Evolutionary conservation across 2,888 invertebrate species (phyloP).

Genomic region (Harpalus rufipes): DNA sequence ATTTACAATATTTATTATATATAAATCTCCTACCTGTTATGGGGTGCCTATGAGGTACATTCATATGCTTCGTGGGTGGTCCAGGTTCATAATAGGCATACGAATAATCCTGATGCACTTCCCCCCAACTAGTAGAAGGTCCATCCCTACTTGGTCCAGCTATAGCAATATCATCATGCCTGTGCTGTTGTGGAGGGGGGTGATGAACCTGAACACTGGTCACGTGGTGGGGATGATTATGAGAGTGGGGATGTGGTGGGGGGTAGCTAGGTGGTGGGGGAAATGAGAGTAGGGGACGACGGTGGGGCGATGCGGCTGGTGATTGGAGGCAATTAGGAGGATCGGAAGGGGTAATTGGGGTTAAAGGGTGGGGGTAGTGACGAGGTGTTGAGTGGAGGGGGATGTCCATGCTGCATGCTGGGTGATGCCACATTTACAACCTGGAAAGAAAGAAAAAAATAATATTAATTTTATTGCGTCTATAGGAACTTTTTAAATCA

Average conservation of each 20-base stretch:
- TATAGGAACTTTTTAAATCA: too few relatives aligned
- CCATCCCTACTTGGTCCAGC: conserved; percentile 76
- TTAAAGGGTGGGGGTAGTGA: conserved; percentile 16
- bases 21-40: conserved; percentile 69
- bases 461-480: too few relatives aligned
- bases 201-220: conserved; percentile 44
- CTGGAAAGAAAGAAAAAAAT: too few relatives aligned
- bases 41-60: conserved; percentile 80
- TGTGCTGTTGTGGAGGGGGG: conserved; percentile 70
- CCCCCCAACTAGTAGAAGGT: conserved; percentile 77
- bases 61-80: conserved; percentile 81
- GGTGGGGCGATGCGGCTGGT: conserved; percentile 68
- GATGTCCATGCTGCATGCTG: conserved; percentile 73
- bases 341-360: conserved; percentile 68
- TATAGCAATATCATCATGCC: conserved; percentile 73
- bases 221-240: conserved; percentile 70
- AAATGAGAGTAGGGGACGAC: conserved; percentile 83
- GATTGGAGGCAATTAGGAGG: conserved; percentile 62
- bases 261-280: conserved; percentile 87
- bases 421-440: conserved; percentile 72
- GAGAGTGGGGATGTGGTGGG: conserved; percentile 76
- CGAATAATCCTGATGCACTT: conserved; percentile 83
- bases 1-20: too few relatives aligned
- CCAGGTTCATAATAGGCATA: conserved; percentile 91
- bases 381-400: conserved; percentile 59